Percentiles rank a stretch among this genome's conserved stretches.
These are phyloP conservation scores for Phataginus tetradactyla DNA, from an alignment of 2,797 vertebrate genomes.

Conservation along the genomic window DNA sequence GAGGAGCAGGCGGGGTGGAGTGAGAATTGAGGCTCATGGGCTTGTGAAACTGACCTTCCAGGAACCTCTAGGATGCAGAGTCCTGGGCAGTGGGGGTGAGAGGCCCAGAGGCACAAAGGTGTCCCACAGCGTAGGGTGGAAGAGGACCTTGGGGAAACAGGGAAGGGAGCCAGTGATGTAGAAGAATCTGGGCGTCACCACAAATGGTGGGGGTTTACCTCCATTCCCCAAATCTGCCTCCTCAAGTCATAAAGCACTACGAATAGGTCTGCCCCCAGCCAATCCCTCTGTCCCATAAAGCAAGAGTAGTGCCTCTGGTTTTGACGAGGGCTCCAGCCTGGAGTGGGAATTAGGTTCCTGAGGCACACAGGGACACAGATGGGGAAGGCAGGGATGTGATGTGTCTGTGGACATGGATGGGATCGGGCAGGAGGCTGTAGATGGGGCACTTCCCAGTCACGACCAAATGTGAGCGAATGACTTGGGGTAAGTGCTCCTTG, in stretches of 20 bases:
- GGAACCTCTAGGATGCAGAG: not conserved
- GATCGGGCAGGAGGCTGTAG: not conserved
- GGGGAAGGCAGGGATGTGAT: not conserved
- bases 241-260: not conserved
- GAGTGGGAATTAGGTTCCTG: not conserved
- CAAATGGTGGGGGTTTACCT: not conserved
- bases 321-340: not conserved
- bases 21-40: not conserved
- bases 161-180: not conserved
- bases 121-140: not conserved
- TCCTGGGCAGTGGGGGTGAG: not conserved
- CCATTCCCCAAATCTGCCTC: not conserved
- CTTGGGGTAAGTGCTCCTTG: slow-evolving; percentile 43
- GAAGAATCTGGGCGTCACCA: not conserved
- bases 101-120: not conserved
- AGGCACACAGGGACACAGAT: not conserved
- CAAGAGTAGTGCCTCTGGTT: not conserved
- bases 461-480: slow-evolving; percentile 38
- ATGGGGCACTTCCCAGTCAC: slow-evolving; percentile 44
- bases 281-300: not conserved
- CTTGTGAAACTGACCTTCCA: not conserved
- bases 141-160: not conserved
- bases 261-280: not conserved
- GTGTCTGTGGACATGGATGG: not conserved
- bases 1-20: not conserved